Conservation (phyloP, 1,140 invertebrate genomes). For the Drosophila sucinea region DNA sequence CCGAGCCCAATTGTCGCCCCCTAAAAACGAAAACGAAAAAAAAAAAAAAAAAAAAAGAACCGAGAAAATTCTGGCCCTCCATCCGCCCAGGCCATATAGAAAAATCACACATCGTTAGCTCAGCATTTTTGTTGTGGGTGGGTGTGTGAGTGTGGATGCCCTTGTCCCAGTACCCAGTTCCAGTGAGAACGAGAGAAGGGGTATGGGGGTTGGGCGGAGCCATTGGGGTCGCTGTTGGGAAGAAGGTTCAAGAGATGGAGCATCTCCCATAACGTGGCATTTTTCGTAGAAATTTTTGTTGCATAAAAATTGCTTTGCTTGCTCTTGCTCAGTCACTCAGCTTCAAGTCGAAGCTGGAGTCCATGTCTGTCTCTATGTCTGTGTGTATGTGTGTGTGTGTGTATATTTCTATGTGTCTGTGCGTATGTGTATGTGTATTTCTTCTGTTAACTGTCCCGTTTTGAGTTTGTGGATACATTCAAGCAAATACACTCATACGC, state of each 20-base stretch:
- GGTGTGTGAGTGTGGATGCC: slow-evolving; percentile 47
- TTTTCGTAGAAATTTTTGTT: slow-evolving; percentile 71
- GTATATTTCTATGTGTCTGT: neutral
- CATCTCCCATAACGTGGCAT: slow-evolving; percentile 78
- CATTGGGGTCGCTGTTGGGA: neutral
- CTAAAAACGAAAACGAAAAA: slow-evolving; percentile 33
- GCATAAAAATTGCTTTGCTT: slow-evolving; percentile 79
- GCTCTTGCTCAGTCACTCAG: slow-evolving; percentile 53
- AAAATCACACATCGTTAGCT: slow-evolving; percentile 81
- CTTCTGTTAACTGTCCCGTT: slow-evolving; percentile 60
- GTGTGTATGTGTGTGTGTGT: neutral
- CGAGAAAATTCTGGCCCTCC: slow-evolving; percentile 27
- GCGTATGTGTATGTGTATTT: neutral
- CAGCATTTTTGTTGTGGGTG: slow-evolving; percentile 59
- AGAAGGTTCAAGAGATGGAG: slow-evolving; percentile 27
- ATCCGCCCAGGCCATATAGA: slow-evolving; percentile 62
- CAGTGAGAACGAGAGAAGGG: slow-evolving; percentile 15
- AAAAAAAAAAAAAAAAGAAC: slow-evolving; percentile 5
- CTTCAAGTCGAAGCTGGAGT: slow-evolving; percentile 29
- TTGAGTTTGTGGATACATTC: slow-evolving; percentile 72
- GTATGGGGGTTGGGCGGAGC: neutral
- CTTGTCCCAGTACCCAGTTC: slow-evolving; percentile 45
- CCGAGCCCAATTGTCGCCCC: slow-evolving; percentile 43
- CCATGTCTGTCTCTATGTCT: slow-evolving; percentile 26
- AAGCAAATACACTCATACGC: slow-evolving; percentile 49